Evolutionary conservation across 2,113 vertebrate species (phyloP).

Genomic region (Vulpes ferrilata): DNA sequence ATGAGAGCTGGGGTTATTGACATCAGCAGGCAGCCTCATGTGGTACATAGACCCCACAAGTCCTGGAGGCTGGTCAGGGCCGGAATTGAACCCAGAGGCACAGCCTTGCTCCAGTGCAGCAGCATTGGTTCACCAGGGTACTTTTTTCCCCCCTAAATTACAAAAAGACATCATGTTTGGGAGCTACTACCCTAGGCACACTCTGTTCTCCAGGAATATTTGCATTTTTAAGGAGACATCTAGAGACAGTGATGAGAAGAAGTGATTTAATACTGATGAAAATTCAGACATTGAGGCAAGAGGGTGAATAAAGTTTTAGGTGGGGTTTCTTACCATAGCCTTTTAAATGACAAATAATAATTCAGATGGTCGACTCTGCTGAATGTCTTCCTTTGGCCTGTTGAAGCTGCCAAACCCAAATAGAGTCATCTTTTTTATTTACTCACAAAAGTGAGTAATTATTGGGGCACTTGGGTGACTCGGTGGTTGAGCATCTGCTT

Average conservation of each 20-base stretch:
- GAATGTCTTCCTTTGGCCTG: constrained; percentile 18
- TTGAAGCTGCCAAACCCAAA: constrained; percentile 29
- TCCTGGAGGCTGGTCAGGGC: not conserved
- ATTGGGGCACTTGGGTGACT: too few species aligned
- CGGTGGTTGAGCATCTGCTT: too few species aligned
- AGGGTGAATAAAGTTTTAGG: not conserved
- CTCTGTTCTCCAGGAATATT: not conserved
- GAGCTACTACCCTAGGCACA: not conserved
- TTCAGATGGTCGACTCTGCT: not conserved
- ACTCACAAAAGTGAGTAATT: not conserved
- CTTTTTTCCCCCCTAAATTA: not conserved
- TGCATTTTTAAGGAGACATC: not conserved
- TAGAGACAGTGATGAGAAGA: not conserved
- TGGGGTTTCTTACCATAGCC: not conserved
- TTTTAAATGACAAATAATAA: constrained; percentile 24
- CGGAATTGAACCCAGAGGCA: not conserved
- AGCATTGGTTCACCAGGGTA: not conserved
- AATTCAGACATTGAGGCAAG: not conserved
- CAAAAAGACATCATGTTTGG: not conserved
- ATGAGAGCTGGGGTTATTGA: not conserved
- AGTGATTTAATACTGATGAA: not conserved
- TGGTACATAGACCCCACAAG: not conserved
- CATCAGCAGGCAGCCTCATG: not conserved
- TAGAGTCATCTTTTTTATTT: constrained; percentile 24
- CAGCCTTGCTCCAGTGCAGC: not conserved